Conservation (phyloP, 2,113 vertebrate genomes). For the Xyrauchen texanus region DNA sequence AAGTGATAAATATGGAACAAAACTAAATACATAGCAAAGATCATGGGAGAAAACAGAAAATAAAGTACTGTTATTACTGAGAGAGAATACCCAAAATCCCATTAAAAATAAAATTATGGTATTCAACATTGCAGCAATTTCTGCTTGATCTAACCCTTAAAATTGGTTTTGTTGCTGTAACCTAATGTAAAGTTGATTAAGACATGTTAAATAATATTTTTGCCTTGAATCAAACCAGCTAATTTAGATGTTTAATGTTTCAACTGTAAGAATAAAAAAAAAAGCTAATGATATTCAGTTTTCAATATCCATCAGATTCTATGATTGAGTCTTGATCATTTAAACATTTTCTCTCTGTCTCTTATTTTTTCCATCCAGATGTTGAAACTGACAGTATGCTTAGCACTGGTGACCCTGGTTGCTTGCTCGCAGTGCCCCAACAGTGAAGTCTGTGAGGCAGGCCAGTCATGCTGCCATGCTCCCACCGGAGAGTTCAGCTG, state of each 20-base stretch:
- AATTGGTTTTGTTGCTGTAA: too few relatives aligned
- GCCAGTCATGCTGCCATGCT: conserved; percentile 77
- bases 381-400: conserved; percentile 60
- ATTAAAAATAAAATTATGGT: background rate
- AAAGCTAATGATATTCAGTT: too few relatives aligned
- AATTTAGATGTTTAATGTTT: too few relatives aligned
- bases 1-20: background rate
- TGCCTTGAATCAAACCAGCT: too few relatives aligned
- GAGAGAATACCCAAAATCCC: too few relatives aligned
- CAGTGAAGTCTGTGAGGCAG: conserved; percentile 65
- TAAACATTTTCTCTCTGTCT: background rate
- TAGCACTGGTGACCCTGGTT: conserved; percentile 59
- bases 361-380: conserved; percentile 61
- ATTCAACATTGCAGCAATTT: too few relatives aligned
- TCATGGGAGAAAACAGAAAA: background rate
- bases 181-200: background rate
- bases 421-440: conserved; percentile 64
- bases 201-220: too few relatives aligned
- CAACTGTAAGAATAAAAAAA: too few relatives aligned
- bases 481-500: conserved; percentile 64
- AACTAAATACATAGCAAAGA: background rate
- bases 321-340: background rate
- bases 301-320: too few relatives aligned
- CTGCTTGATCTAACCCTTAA: too few relatives aligned
- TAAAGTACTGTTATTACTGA: background rate